Evolutionary conservation across 2,797 vertebrate species (phyloP).

Genomic region (Malacoraja senta): DNA sequence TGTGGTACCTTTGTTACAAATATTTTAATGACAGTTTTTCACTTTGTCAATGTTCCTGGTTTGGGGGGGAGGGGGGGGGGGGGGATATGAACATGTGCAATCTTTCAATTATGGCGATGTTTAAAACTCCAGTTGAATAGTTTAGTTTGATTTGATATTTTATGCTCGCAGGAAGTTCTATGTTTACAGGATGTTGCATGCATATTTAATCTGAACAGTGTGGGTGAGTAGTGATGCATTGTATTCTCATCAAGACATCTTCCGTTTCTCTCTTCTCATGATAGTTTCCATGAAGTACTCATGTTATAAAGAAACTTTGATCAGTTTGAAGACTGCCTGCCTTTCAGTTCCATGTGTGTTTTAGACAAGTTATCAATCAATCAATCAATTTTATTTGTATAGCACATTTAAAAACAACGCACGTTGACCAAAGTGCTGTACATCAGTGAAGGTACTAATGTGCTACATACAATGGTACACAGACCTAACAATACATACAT

Average conservation of each 20-base stretch:
- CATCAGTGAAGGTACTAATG: no score
- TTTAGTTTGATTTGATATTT: background rate
- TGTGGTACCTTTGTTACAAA: no score
- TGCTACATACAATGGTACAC: no score
- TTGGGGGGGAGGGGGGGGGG: no score
- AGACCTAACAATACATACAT: no score
- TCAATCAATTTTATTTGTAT: no score
- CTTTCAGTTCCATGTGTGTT: background rate
- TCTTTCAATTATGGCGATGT: background rate
- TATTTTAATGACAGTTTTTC: no score
- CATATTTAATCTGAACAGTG: background rate
- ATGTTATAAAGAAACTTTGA: background rate
- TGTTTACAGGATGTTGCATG: background rate
- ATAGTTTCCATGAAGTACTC: background rate
- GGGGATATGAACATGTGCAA: background rate
- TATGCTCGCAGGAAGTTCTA: background rate
- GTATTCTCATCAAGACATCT: background rate
- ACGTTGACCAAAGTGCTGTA: no score
- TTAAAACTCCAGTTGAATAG: background rate
- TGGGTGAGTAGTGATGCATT: background rate
- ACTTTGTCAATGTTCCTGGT: no score
- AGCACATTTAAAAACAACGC: no score
- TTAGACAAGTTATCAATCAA: background rate
- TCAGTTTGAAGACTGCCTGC: background rate
- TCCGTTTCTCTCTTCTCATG: background rate